phyloP scores from a whole-genome alignment of 2,113 vertebrate genomes.

The Hystrix brachyura region DNA sequence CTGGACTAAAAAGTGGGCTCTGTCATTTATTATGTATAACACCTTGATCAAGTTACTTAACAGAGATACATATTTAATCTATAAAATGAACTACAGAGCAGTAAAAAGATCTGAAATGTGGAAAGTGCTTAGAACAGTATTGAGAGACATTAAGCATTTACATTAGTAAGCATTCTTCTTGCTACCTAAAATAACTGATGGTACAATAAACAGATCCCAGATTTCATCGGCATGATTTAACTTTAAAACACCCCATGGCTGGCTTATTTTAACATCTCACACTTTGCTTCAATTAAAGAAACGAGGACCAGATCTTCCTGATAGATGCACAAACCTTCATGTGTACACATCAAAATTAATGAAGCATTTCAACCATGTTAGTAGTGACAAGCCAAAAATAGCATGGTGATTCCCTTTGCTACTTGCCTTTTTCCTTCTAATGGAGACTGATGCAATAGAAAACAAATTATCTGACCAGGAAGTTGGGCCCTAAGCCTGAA shows the following conservation, averaged over 20 bases:
- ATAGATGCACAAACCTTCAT: not conserved
- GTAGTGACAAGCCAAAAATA: not conserved
- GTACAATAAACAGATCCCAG: not conserved
- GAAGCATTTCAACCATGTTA: not conserved
- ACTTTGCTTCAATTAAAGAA: conserved; percentile 36
- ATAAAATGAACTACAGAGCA: not conserved
- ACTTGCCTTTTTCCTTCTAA: not conserved
- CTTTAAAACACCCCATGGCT: not conserved
- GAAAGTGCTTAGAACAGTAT: not conserved
- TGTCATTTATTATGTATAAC: not conserved
- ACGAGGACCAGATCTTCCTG: not conserved
- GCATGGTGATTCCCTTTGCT: not conserved
- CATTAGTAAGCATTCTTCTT: not conserved
- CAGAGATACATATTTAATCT: not conserved
- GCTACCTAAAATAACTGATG: not conserved
- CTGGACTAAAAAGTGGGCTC: not conserved
- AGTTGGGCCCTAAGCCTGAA: not conserved
- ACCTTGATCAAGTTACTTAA: not conserved
- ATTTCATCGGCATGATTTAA: not conserved
- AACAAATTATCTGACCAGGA: not conserved
- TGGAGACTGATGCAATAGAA: not conserved
- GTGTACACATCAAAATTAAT: not conserved
- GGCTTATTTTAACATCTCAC: not conserved
- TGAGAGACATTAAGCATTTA: not conserved
- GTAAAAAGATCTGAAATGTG: not conserved